phyloP scores from a whole-genome alignment of 2,888 invertebrate species.

The Laspeyria flexula region DNA sequence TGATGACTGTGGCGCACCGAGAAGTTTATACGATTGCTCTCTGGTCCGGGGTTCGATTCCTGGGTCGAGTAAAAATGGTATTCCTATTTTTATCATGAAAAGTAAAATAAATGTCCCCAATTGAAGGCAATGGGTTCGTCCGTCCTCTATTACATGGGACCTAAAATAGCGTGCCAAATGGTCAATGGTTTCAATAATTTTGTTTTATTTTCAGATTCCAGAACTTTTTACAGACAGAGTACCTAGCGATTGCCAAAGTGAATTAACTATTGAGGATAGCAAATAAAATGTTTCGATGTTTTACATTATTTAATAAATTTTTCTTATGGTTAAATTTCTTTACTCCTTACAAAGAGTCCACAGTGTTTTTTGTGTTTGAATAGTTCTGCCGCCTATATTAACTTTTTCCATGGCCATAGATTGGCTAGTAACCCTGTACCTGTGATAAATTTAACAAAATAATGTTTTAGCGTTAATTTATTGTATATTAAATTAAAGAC shows the following conservation, averaged over 20 bases:
- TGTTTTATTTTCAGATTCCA: slow-evolving; percentile 68
- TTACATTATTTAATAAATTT: slow-evolving; percentile 45
- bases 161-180: too few relatives aligned
- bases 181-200: too few relatives aligned
- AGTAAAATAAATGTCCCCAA: too few relatives aligned
- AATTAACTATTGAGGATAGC: slow-evolving; percentile 70
- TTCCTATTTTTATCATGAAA: too few relatives aligned
- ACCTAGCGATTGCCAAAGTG: slow-evolving; percentile 81
- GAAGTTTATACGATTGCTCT: too few relatives aligned
- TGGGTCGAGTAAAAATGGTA: too few relatives aligned
- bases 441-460: too few relatives aligned
- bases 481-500: too few relatives aligned
- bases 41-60: too few relatives aligned
- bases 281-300: slow-evolving; percentile 52
- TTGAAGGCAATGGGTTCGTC: too few relatives aligned
- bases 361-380: slow-evolving; percentile 73
- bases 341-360: slow-evolving; percentile 69
- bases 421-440: slow-evolving; percentile 74
- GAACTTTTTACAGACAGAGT: slow-evolving; percentile 81
- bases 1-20: too few relatives aligned
- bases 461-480: background rate
- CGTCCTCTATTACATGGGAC: too few relatives aligned
- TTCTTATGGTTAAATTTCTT: slow-evolving; percentile 33
- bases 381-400: slow-evolving; percentile 73
- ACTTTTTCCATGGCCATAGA: slow-evolving; percentile 80